Conservation (phyloP, 2,797 vertebrate genomes). For the Onychomys torridus region DNA sequence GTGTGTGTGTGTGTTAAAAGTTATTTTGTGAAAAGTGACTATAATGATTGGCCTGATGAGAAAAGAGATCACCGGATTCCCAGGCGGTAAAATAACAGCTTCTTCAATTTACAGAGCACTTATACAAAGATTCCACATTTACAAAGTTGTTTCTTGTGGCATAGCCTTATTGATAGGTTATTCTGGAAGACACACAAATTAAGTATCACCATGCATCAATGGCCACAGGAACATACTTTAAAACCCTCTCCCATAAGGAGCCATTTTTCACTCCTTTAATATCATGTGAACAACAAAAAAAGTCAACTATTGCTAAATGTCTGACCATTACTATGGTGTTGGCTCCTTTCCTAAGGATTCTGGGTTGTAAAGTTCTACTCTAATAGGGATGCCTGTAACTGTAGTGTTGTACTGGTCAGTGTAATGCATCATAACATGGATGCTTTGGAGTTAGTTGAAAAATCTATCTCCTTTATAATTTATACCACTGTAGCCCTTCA, state of each 20-base stretch:
- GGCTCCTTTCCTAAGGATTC: background rate
- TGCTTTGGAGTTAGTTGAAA: background rate
- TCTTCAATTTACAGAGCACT: background rate
- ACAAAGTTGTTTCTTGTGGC: background rate
- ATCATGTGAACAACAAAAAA: background rate
- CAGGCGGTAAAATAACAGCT: no score
- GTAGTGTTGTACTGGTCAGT: background rate
- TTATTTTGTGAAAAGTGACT: slow-evolving; percentile 28
- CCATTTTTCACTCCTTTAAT: background rate
- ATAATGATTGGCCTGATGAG: background rate
- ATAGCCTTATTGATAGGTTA: background rate
- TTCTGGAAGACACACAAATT: background rate
- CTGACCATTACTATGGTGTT: background rate
- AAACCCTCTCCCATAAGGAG: background rate
- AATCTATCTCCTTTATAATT: background rate
- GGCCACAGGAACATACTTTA: background rate
- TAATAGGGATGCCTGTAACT: background rate
- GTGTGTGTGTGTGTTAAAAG: background rate
- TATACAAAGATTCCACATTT: background rate
- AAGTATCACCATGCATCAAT: background rate
- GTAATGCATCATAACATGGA: background rate
- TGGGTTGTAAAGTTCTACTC: background rate
- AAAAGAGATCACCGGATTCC: background rate
- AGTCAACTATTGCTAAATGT: background rate
- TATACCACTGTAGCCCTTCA: background rate